Evolutionary conservation across 2,797 vertebrate species (phyloP), one percentile per base, ranked within the genome.

Genomic region (Enteromius treurensis): DNA sequence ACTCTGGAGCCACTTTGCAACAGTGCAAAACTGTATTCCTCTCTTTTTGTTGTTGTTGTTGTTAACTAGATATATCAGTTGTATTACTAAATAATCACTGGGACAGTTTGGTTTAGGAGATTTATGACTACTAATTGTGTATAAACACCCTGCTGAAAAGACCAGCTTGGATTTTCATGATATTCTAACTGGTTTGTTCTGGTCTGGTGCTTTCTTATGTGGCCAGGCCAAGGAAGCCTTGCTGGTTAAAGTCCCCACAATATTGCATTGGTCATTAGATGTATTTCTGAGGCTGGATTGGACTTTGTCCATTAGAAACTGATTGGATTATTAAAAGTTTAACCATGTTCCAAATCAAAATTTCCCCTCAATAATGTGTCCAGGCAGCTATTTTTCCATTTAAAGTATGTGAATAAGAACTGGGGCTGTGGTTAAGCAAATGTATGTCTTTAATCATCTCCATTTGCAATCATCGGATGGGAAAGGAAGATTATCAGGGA

Each of bases 11-110:
- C 70, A 79, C 62, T 79, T 49, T 75, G 26, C 37, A 71, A 47
- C 29, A 65, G 75, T 60, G 86, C n/a, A 77, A 80, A 71, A 53
- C 55, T 53, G 40, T 74, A 73, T 68, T 51, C 53, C 58, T 58
- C 23, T 51, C 37, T 45, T 81, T 83, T n/a, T n/a, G n/a, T 76
- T 84, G 58, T 77, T 37, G 47, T 74, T 88, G 82, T 86, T 45
- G 55, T 26, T 42, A 82, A 34, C 71, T 75, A 60, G 53, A 62
- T 71, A 47, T 80, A 58, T 58, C 37, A 21, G 49, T 29, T 55
- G 10, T 70, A 37, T 55, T 60, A 64, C 37, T 14, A 64, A 77
- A 77, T 65, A 64, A 47, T 65, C 17, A 65, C 9, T 32, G 32
- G 55, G 4, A 62, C 19, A 37, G 13, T 81, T 47, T 73, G 73